Percentiles rank a stretch among this genome's conserved stretches.
Evolutionary conservation across 2,113 vertebrate species (phyloP).

Genomic region (Trichechus manatus): DNA sequence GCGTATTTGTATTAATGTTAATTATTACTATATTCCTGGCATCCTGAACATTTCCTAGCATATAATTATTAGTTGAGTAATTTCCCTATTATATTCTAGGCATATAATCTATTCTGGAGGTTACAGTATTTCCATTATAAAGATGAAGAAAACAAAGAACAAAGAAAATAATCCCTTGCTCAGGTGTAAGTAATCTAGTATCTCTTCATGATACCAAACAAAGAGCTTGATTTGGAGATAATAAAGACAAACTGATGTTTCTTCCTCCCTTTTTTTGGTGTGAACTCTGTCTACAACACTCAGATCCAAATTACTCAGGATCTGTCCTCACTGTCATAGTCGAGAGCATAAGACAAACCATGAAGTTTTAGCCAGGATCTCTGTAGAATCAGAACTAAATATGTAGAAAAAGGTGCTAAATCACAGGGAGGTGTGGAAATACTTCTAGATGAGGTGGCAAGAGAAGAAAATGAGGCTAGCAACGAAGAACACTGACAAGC

Average conservation of each 20-base stretch:
- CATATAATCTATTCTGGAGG: neutral
- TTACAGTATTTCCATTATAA: neutral
- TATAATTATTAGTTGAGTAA: neutral
- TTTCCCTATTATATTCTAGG: neutral
- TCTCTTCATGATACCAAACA: neutral
- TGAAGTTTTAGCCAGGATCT: neutral
- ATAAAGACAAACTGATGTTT: neutral
- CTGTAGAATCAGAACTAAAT: neutral
- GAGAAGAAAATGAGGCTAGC: neutral
- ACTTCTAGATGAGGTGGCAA: neutral
- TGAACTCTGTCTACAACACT: neutral
- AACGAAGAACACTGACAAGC: neutral
- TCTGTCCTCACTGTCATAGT: neutral
- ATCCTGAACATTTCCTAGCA: neutral
- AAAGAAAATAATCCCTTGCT: neutral
- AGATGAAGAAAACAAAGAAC: neutral
- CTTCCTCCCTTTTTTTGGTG: neutral
- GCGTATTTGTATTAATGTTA: neutral
- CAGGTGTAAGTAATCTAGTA: neutral
- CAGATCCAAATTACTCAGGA: neutral
- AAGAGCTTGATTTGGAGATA: neutral
- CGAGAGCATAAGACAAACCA: neutral
- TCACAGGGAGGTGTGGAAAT: neutral
- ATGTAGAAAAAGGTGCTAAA: neutral
- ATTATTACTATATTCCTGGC: neutral